Base-by-base conservation (phyloP, 1,140 invertebrate species). In the Holcopasites calliopsidis region DNA sequence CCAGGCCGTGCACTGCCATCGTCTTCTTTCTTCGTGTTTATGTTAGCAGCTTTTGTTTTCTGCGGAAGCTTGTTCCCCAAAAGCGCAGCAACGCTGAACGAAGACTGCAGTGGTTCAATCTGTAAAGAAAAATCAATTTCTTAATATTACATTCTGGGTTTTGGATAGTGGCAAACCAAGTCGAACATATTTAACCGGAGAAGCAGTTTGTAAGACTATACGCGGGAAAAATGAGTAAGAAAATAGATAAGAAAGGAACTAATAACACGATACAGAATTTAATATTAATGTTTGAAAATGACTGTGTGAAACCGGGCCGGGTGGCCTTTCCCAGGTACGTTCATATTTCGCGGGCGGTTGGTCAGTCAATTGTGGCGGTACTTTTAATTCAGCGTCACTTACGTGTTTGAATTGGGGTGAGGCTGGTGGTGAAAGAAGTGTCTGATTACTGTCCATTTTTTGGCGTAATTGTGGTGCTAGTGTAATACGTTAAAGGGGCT, bases 401-500 rank as follows among this genome's bases (percentile, higher is more conserved):
- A 94, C 93, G 76, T 91, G 81, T 70, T 87, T 92, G 23, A 93
- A 81, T 68, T 93, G 93, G 70, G 93, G 93, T 74, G 93, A 93
- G 74, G 92, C 92, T 57, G 93, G 93, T 66, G 93, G 93, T 66
- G 93, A 94, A 60, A 93, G 90, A 70, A 92, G 88, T 62, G 88
- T 80, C 62, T 82, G 69, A 64, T 73, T 84, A 10, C 76, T 50
- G 35, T 88, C 85, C 87, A 88, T 88, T 44, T 73, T 76, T 61
- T 68, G 40, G 10, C 23, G 21, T 11, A 6, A 40, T 28, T 21
- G 23, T 11, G 42, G 55, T n/a, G 28, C 35, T 3, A 28, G 26
- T 49, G 7, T 35, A 16, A 2, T 40, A 47, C 57, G 44, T 49
- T 44, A 35, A 50, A 42, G 28, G 44, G 65, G 72, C 57, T 61